Percentiles rank a stretch among this genome's conserved stretches.
These are phyloP conservation scores for Parambassis ranga DNA, from an alignment of 2,797 vertebrate genomes.

Conservation along the genomic window DNA sequence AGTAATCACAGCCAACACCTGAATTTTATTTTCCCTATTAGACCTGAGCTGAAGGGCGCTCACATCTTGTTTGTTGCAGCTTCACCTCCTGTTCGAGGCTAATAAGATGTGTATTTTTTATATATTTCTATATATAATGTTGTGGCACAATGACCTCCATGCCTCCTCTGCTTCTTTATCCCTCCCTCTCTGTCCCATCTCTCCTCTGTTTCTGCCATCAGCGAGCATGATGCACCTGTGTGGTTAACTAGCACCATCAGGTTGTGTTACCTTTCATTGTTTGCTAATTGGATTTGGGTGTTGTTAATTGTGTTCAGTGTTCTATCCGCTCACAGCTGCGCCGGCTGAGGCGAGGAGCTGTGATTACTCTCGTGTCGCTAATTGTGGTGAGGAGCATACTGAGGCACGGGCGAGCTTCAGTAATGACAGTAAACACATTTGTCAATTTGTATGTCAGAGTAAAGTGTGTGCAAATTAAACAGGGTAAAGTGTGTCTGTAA, in stretches of 20 bases:
- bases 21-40: conserved; percentile 10
- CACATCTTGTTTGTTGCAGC: neutral
- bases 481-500: conserved; percentile 5
- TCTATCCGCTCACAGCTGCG: conserved; percentile 54
- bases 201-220: neutral
- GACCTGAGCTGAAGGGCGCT: neutral
- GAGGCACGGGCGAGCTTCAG: conserved; percentile 24
- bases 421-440: conserved; percentile 62
- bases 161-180: neutral
- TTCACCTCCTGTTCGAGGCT: conserved; percentile 9
- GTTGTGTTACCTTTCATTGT: conserved; percentile 63
- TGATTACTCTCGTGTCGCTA: conserved; percentile 62
- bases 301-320: conserved; percentile 60
- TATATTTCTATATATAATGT: conserved; percentile 4
- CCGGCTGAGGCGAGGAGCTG: conserved; percentile 42
- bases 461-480: conserved; percentile 35
- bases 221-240: conserved; percentile 23
- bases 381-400: conserved; percentile 53
- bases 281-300: conserved; percentile 69
- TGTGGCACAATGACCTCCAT: neutral
- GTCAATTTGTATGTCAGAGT: conserved; percentile 43
- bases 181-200: neutral
- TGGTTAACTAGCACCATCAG: conserved; percentile 56
- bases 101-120: conserved; percentile 10
- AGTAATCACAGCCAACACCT: neutral